These are phyloP conservation scores for Philhelius pedissequus DNA, from an alignment of 2,888 invertebrate genomes.

Conservation along the genomic window DNA sequence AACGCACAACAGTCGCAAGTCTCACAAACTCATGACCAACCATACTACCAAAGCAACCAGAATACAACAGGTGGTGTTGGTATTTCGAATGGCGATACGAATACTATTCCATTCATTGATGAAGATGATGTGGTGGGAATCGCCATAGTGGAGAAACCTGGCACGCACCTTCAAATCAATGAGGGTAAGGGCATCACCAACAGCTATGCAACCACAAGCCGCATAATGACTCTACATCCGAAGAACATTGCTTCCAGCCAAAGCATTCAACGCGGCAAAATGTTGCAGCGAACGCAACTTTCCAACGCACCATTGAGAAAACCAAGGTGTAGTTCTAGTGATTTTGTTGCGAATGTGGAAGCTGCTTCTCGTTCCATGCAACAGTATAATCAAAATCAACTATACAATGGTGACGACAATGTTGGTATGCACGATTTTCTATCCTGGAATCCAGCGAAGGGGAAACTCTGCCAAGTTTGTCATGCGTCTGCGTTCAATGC, in stretches of 20 bases:
- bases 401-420: background rate
- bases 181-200: too few species aligned
- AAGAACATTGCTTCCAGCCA: constrained; percentile 62
- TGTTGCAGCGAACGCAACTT: constrained; percentile 23
- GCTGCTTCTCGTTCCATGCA: background rate
- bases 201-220: constrained; percentile 25
- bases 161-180: constrained; percentile 46
- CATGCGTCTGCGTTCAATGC: constrained; percentile 61
- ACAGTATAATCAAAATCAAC: background rate
- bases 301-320: constrained; percentile 11
- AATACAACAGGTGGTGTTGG: constrained; percentile 25
- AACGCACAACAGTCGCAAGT: background rate
- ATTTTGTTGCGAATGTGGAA: constrained; percentile 17
- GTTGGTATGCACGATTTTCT: constrained; percentile 57
- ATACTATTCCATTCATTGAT: constrained; percentile 69
- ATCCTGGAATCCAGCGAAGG: constrained; percentile 63
- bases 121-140: constrained; percentile 54
- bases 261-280: constrained; percentile 57
- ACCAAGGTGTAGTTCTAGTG: background rate
- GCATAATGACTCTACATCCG: constrained; percentile 67
- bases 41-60: constrained; percentile 7
- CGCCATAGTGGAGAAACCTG: constrained; percentile 41
- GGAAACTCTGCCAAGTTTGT: constrained; percentile 69
- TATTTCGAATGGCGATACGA: constrained; percentile 5
- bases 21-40: constrained; percentile 8